Evolutionary conservation across 1,140 invertebrate species (phyloP), one percentile per base, ranked within the genome.

Genomic region (Neodiprion fabricii): DNA sequence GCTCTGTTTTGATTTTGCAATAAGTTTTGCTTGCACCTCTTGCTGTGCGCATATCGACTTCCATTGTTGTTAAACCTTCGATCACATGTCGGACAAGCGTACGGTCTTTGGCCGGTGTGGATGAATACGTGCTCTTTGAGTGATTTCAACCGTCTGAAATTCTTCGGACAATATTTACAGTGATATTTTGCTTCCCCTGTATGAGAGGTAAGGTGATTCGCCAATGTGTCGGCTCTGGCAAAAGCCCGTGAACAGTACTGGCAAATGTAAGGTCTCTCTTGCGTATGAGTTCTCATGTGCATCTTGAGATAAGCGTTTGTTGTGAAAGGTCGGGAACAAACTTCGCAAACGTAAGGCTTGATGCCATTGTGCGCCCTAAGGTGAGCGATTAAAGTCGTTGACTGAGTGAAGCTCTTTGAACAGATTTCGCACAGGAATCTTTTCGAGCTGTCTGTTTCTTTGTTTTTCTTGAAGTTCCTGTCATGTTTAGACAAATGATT

Each of bases 381-480:
- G 77, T 90, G 89, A 0, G 86, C 87, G 9, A 88, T 89, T 9
- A 91, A 70, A 0, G 89, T 89, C 2, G 88, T 89, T 21, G 87
- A 88, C 67, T 90, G 89, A 0, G 88, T 91, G 75, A 91, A 91
- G 68, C 88, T 89, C 77, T 93, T 90, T 9, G 87, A 84, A 77
- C 93, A 94, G 69, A 91, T 91, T 78, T 92, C 91, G 79, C 93
- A 94, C 76, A 92, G 90, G 76, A 92, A 94, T 48, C 93, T 91
- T 79, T 93, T 92, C 23, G 94, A 92, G 14, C 91, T 92, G 17
- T 92, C 91, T 72, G 91, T 84, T 67, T 91, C 89, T 50, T 87
- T 88, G 40, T 81, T 90, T 9, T 90, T 90, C 53, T 90, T 91
- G 80, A 92, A 92, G 9, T 91, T 91, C 67, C 91, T 86, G 10